Evolutionary conservation across 2,888 invertebrate genomes (phyloP).

Genomic region (Drosophila paracracens): DNA sequence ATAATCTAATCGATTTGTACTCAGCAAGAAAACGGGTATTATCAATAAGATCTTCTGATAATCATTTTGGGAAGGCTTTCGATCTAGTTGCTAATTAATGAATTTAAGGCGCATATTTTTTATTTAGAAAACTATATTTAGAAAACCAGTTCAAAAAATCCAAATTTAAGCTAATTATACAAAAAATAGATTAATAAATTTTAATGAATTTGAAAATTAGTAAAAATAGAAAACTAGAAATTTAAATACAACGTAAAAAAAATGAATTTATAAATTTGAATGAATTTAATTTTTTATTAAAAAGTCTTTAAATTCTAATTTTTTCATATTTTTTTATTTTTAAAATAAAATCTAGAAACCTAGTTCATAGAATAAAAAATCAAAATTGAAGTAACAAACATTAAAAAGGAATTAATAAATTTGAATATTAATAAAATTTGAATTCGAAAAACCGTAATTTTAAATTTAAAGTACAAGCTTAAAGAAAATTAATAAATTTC

Average conservation of each 20-base stretch:
- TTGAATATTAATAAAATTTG: neutral
- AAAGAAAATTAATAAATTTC: neutral
- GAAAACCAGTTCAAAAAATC: neutral
- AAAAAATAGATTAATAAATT: neutral
- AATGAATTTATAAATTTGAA: neutral
- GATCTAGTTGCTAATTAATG: neutral
- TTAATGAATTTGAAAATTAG: neutral
- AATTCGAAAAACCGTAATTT: neutral
- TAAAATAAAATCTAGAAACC: neutral
- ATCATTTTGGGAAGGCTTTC: constrained; percentile 1
- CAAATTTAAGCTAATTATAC: neutral
- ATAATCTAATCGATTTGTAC: constrained; percentile 20
- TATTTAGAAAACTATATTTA: neutral
- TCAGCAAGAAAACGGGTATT: neutral
- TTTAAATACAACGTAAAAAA: neutral
- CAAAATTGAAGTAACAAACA: neutral
- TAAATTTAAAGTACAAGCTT: neutral
- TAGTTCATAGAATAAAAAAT: neutral
- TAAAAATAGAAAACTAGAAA: neutral
- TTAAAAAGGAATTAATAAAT: neutral
- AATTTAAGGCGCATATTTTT: neutral
- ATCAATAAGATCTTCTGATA: neutral
- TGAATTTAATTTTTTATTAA: neutral
- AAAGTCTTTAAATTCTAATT: neutral
- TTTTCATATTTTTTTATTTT: neutral